Percentiles rank a stretch among this genome's conserved stretches.
Evolutionary conservation across 2,888 invertebrate species (phyloP).

Genomic region (Flabesymbios commensalis): DNA sequence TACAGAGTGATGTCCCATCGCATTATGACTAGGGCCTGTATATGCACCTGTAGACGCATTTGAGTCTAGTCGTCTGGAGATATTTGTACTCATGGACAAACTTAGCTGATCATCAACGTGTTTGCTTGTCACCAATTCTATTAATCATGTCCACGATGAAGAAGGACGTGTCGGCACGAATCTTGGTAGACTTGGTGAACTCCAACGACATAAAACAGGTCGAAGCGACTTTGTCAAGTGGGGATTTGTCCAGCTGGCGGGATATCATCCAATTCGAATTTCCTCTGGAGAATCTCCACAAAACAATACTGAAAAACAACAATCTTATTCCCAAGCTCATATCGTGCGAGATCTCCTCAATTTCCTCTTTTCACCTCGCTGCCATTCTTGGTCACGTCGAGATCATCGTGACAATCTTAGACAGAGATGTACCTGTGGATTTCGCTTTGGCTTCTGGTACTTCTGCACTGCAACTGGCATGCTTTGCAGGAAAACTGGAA

Average conservation of each 20-base stretch:
- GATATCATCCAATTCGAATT: neutral
- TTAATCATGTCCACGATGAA: too few relatives aligned
- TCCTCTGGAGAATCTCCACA: neutral
- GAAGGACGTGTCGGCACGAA: too few relatives aligned
- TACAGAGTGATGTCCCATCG: too few relatives aligned
- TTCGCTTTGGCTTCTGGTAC: slow-evolving; percentile 20
- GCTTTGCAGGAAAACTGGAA: slow-evolving; percentile 27
- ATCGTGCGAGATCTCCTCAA: slow-evolving; percentile 28
- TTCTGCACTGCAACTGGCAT: slow-evolving; percentile 32
- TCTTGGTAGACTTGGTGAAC: neutral
- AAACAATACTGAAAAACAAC: neutral
- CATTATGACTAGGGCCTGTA: too few relatives aligned
- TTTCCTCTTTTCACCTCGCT: slow-evolving; percentile 32
- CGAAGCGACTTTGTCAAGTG: neutral
- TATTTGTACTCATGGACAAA: too few relatives aligned
- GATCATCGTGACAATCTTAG: slow-evolving; percentile 18
- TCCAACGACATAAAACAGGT: neutral
- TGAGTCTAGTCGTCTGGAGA: too few relatives aligned
- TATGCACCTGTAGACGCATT: too few relatives aligned
- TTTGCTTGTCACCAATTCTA: too few relatives aligned
- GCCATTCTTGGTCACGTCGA: slow-evolving; percentile 27
- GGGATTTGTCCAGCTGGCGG: neutral
- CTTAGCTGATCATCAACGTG: too few relatives aligned
- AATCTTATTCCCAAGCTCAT: slow-evolving; percentile 10
- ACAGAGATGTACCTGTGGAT: slow-evolving; percentile 26